Evolutionary conservation across 2,888 invertebrate genomes (phyloP), one percentile per base, ranked within the genome.

Genomic region (Criorhina ranunculi): DNA sequence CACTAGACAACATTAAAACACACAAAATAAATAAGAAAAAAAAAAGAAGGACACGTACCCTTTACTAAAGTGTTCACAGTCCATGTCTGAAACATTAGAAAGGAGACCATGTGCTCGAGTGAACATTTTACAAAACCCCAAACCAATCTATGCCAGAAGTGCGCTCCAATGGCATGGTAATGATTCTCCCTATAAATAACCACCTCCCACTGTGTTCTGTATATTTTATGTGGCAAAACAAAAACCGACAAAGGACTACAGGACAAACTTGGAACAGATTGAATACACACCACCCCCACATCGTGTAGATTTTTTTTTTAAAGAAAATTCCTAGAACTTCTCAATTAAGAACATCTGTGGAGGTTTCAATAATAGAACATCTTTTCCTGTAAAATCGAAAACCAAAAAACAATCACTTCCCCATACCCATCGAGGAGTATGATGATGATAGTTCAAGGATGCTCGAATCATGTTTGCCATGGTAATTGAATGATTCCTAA

Each of bases 401-500:
- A n/a, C n/a, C n/a, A n/a, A n/a, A n/a, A 24, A 59, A 59, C 12
- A 31, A 29, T 24, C n/a, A 29, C 11, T n/a, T 11, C n/a, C 44
- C n/a, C 40, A 12, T 6, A 5, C 40, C 9, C 5, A 4, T 19
- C 5, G 11, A 19, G 11, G 5, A 24, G 51, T 7, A 29, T n/a
- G 9, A 24, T 24, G 6, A 33, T n/a, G n/a, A 40, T 37, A 24
- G n/a, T 5, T 44, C n/a, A 19, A 46, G 44, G 31, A 46, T 62
- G 9, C 9, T 8, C 15, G 9, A 55, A 33, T 2, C 42, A 55
- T 67, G 42, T 51, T 66, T 51, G 51, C 11, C 11, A 66, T 51
- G 37, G 66, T 67, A 67, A 67, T 67, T 55, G 55, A 67, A 67
- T 67, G 33, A 66, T 29, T 66, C 49, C 24, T 11, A 37, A 51